Percentiles rank a stretch among this genome's conserved stretches.
phyloP scores from a whole-genome alignment of 2,888 invertebrate species.

The Machimus atricapillus region DNA sequence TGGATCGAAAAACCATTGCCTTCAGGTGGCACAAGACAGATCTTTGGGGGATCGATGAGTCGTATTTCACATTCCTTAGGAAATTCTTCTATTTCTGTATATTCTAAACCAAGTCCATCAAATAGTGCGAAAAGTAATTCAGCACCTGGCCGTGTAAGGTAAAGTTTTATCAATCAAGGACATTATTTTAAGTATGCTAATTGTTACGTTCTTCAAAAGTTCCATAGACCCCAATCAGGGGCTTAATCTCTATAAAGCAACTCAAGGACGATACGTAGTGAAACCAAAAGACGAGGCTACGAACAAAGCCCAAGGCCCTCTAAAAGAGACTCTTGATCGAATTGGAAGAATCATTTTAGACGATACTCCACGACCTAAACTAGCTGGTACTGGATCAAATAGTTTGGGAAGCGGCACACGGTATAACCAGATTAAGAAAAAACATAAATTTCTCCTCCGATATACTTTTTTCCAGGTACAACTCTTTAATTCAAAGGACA shows the following conservation, averaged over 20 bases:
- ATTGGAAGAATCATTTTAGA: conserved; percentile 67
- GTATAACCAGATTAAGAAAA: conserved; percentile 48
- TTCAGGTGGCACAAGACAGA: background rate
- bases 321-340: conserved; percentile 66
- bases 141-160: conserved; percentile 62
- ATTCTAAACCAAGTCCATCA: conserved; percentile 62
- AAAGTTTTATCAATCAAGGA: conserved; percentile 47
- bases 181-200: background rate
- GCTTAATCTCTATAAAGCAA: conserved; percentile 62
- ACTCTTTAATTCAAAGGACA: conserved; percentile 56
- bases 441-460: background rate
- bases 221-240: conserved; percentile 63
- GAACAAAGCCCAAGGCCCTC: conserved; percentile 71
- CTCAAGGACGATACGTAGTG: conserved; percentile 69
- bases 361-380: conserved; percentile 55
- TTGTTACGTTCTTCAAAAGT: conserved; percentile 48
- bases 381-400: conserved; percentile 63
- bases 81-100: conserved; percentile 61
- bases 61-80: conserved; percentile 61
- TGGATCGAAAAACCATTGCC: conserved; percentile 64
- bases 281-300: conserved; percentile 73
- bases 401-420: conserved; percentile 64
- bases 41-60: conserved; percentile 54
- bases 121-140: conserved; percentile 63
- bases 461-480: conserved; percentile 53